phyloP scores from a whole-genome alignment of 2,113 vertebrate species.

The Heloderma charlesbogerti region DNA sequence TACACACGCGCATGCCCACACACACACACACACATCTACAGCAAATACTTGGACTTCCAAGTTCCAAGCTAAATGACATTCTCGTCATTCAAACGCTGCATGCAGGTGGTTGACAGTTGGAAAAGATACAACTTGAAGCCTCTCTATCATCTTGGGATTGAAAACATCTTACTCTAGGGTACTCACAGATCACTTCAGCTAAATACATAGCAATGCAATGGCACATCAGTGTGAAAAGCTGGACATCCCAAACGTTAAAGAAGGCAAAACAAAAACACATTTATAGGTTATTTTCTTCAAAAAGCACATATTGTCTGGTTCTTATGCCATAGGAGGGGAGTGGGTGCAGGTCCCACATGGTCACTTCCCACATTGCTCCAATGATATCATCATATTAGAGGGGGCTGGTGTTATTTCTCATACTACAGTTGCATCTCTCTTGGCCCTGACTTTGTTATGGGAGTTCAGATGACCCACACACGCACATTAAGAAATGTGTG shows the following conservation, averaged over 20 bases:
- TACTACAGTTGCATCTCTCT: not conserved
- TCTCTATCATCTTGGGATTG: constrained; percentile 10
- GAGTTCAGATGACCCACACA: not conserved
- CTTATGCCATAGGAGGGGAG: not conserved
- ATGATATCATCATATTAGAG: not conserved
- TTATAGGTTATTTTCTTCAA: constrained; percentile 42
- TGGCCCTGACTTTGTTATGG: not conserved
- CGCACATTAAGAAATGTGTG: too few species aligned
- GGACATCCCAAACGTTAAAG: not conserved
- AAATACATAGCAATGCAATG: not conserved
- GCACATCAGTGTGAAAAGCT: not conserved
- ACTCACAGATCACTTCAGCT: constrained; percentile 3
- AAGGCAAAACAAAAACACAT: constrained; percentile 25
- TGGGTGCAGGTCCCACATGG: too few species aligned
- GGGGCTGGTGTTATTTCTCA: not conserved
- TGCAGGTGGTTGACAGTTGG: constrained; percentile 25
- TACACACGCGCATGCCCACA: not conserved
- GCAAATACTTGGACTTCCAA: constrained; percentile 53
- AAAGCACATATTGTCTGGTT: not conserved
- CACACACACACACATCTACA: constrained; percentile 25
- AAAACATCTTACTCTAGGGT: constrained; percentile 20
- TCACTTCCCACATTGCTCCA: not conserved
- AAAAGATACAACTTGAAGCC: not conserved
- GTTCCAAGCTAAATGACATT: constrained; percentile 52
- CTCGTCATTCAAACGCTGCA: constrained; percentile 32